Evolutionary conservation across 2,888 invertebrate species (phyloP).

Genomic region (Dicycla oo): DNA sequence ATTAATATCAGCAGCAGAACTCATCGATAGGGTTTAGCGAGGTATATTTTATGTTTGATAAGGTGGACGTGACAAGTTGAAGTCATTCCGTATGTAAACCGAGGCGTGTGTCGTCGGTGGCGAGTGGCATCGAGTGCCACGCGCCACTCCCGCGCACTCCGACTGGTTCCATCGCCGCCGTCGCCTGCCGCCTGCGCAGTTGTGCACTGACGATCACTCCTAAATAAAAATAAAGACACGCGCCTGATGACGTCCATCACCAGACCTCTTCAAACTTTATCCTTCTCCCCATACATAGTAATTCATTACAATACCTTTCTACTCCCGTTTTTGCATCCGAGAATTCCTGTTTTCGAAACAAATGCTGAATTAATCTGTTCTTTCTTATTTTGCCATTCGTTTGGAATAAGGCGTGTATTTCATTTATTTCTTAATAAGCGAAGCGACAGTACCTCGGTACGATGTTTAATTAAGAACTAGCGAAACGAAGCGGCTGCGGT

Average conservation of each 20-base stretch:
- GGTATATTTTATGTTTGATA: conserved; percentile 23
- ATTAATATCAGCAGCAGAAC: neutral
- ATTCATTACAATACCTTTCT: conserved; percentile 62
- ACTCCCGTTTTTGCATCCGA: conserved; percentile 68
- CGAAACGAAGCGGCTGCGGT: conserved; percentile 60
- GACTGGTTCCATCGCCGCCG: conserved; percentile 65
- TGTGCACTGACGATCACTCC: conserved; percentile 70
- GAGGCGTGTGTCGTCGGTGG: conserved; percentile 50
- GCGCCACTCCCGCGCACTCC: conserved; percentile 72
- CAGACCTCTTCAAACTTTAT: conserved; percentile 62
- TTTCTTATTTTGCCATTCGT: conserved; percentile 70
- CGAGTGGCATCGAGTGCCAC: conserved; percentile 62
- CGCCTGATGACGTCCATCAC: conserved; percentile 70
- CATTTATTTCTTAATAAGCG: conserved; percentile 86
- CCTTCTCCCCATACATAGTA: conserved; percentile 22
- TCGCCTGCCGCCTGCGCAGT: conserved; percentile 46
- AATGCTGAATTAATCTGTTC: conserved; percentile 70
- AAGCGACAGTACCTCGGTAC: conserved; percentile 74
- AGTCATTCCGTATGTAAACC: conserved; percentile 39
- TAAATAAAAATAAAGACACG: conserved; percentile 77
- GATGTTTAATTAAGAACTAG: conserved; percentile 85
- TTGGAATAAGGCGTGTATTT: conserved; percentile 78
- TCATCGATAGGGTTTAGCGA: neutral
- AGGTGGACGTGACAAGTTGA: conserved; percentile 18
- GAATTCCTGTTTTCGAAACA: conserved; percentile 73